Base-by-base conservation (phyloP, 1,140 invertebrate species). In the Nylanderia fulva region DNA sequence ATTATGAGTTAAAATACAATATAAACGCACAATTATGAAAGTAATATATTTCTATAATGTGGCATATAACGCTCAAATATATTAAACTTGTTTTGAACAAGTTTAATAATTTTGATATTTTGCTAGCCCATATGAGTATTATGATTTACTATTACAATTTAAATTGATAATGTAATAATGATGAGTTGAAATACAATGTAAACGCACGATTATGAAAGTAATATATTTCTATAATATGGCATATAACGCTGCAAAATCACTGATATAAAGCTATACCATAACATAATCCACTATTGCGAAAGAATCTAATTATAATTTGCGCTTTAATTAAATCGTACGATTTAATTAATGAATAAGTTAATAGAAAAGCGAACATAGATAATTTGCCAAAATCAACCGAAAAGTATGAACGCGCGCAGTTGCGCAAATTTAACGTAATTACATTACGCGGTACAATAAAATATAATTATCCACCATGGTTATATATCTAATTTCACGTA, bases 321-420 rank as follows among this genome's bases (percentile, higher is more conserved):
- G 42, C 54, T 80, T 71, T 48, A 68, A 80, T 80, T 82, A 82
- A 39, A 39, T 60, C 66, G 24, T 33, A 48, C 36, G n/a, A 82
- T 82, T 82, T 71, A 82, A 82, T 82, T 82, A 82, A 72, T 33
- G 52, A 82, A 82, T 82, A 72, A 82, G 58, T 82, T 82, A 82
- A 82, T 82, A 82, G 77, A 82, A 82, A 82, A 82, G 77, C 77
- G 66, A 82, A n/a, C 24, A 7, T 56, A 58, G 64, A 54, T 60
- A 82, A 72, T 82, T 82, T 58, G 27, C 66, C 66, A 45, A 58
- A 82, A 82, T 60, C 71, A 82, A 72, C 66, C 39, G 64, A 82
- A 82, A 82, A 82, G 77, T 82, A 82, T 27, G 36, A 80, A 54
- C 52, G 42, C 52, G 42, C 18, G 18, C 77, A 58, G 39, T 82